Base-by-base conservation (phyloP, 2,797 vertebrate species). In the Pogonophryne albipinna region DNA sequence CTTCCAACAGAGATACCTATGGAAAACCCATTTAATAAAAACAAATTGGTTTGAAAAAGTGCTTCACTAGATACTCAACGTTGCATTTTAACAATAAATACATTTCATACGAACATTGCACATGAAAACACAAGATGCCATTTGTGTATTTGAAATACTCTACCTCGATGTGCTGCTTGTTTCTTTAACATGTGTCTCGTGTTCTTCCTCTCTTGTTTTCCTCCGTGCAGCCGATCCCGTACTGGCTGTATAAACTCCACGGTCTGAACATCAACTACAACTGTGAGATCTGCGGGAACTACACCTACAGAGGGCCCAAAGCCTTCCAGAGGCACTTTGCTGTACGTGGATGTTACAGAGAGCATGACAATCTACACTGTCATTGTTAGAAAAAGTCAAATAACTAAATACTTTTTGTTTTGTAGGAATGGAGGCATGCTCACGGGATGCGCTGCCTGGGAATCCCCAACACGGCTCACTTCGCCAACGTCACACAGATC, bases 241-340 rank as follows among this genome's bases (percentile, higher is more conserved):
- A 99, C 91, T 99, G 98, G 98, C 76, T 99, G 4, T 99, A 99
- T 46, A 99, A 99, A 80, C 93, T 99, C 2, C 98, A 99, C 0
- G 98, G 98, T 1, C 92, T 99, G 50, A 99, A 99, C 89, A 99
- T 99, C 94, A 99, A 99, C 94, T 99, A 99, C 94, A 99, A 99
- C 87, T 99, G 98, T 93, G 98, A 99, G 94, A 99, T 99, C 51
- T 99, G 98, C 82, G 98, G 98, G 4, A 99, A 99, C 93, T 99
- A 98, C 92, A 99, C 97, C 0, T 99, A 99, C 95, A 91, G 97
- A 55, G 98, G 98, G 45, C 98, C 98, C 75, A 99, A 99, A 81
- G 98, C 98, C 17, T 99, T 99, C 87, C 98, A 99, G 92, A 94
- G 98, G 42, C 98, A 99, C 93, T 99, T 99, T 74, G 98, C 98